A percentile compares a stretch with the other conserved stretches of the same genome.
Conservation (phyloP, 1,140 invertebrate species). For the Artemia franciscana region DNA sequence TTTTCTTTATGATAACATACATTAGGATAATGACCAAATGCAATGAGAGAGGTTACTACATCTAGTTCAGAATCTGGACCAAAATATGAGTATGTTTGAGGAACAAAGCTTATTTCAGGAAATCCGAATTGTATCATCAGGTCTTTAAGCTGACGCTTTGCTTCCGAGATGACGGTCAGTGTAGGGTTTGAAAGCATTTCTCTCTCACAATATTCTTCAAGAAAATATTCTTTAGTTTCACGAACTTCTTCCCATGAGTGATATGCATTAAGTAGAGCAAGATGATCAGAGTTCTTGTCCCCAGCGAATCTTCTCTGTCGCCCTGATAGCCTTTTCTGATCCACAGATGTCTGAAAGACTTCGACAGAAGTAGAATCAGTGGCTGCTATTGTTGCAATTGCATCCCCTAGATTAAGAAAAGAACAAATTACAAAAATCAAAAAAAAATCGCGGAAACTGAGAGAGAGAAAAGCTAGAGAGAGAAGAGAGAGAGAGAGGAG, state of each 20-base stretch:
- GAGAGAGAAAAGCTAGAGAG: too few species aligned
- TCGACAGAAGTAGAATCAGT: constrained; percentile 78
- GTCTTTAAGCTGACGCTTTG: constrained; percentile 70
- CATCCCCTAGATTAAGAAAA: too few species aligned
- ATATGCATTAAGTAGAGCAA: constrained; percentile 80
- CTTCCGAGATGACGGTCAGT: constrained; percentile 67
- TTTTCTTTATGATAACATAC: constrained; percentile 88
- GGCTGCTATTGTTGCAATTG: constrained; percentile 74
- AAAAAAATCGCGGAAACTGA: too few species aligned
- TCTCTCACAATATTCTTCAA: constrained; percentile 64
- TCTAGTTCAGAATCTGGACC: constrained; percentile 59
- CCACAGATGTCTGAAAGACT: constrained; percentile 40
- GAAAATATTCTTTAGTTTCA: constrained; percentile 46
- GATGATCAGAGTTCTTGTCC: constrained; percentile 69
- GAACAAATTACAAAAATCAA: too few species aligned
- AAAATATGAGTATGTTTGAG: constrained; percentile 20
- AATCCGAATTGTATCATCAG: constrained; percentile 60
- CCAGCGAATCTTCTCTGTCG: constrained; percentile 64
- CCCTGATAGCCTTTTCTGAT: constrained; percentile 32
- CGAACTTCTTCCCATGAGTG: constrained; percentile 61
- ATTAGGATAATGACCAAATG: constrained; percentile 84
- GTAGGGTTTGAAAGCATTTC: constrained; percentile 71
- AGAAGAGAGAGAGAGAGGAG: too few species aligned
- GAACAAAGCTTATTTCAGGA: constrained; percentile 43
- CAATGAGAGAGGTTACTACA: constrained; percentile 56